phyloP scores from a whole-genome alignment of 2,797 vertebrate species.

The Sus cebifrons region DNA sequence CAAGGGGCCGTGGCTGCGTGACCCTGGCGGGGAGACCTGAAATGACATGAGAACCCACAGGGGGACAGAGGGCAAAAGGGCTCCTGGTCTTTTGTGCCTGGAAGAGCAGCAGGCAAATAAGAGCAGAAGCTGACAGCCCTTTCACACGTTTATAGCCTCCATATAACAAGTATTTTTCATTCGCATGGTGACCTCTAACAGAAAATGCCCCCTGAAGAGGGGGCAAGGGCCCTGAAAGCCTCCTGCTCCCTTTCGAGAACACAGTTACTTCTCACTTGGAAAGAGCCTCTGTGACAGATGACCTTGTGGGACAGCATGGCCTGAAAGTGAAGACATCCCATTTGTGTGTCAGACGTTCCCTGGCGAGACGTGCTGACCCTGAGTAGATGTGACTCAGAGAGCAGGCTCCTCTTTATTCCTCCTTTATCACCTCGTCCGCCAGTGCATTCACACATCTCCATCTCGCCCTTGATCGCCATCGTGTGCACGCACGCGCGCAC shows the following conservation, averaged over 20 bases:
- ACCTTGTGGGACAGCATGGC: not conserved
- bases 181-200: not conserved
- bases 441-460: not conserved
- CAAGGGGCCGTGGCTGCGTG: not conserved
- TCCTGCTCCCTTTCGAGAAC: not conserved
- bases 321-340: not conserved
- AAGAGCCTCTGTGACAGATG: not conserved
- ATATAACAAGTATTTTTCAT: not conserved
- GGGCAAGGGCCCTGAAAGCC: not conserved
- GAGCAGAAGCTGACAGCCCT: not conserved
- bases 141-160: not conserved
- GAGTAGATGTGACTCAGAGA: not conserved
- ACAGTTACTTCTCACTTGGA: not conserved
- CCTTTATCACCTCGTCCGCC: not conserved
- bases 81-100: not conserved
- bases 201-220: not conserved
- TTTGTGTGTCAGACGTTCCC: fast-evolving
- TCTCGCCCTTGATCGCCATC: fast-evolving
- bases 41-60: not conserved
- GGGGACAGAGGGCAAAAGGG: not conserved
- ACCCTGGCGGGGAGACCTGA: fast-evolving
- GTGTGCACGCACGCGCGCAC: fast-evolving
- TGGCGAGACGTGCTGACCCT: not conserved
- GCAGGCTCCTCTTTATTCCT: not conserved
- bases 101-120: not conserved